Percentiles rank a stretch among this genome's conserved stretches.
Conservation (phyloP, 2,113 vertebrate species). For the Notiomystis cincta region DNA sequence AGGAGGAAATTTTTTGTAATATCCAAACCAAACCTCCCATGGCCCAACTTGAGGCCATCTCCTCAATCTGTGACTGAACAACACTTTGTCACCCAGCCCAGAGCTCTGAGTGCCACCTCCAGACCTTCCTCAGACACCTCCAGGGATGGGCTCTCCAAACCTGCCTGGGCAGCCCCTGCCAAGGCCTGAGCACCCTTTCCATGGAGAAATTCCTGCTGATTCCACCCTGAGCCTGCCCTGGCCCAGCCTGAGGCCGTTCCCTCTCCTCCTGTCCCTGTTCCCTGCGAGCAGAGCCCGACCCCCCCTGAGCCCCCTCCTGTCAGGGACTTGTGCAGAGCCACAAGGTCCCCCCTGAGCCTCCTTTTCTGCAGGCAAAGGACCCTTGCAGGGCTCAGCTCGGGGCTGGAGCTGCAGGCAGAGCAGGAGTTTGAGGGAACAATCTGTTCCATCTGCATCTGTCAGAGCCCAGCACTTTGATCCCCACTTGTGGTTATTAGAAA, state of each 20-base stretch:
- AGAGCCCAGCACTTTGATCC: neutral
- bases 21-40: neutral
- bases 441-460: conserved; percentile 3
- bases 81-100: neutral
- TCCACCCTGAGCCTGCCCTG: neutral
- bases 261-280: neutral
- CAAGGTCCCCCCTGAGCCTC: neutral
- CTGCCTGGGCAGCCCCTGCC: neutral
- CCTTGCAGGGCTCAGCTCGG: neutral
- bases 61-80: neutral
- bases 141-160: neutral
- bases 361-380: neutral
- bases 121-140: neutral
- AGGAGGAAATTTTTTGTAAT: accelerated
- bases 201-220: neutral
- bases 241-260: neutral
- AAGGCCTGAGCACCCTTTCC: accelerated
- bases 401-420: neutral
- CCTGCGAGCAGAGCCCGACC: neutral
- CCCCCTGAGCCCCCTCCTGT: neutral
- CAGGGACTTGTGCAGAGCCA: neutral
- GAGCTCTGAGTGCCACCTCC: accelerated
- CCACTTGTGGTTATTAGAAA: neutral
- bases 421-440: neutral
- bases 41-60: neutral